These are phyloP conservation scores for Tachuris rubrigastra DNA, from an alignment of 2,113 vertebrate species.

Conservation along the genomic window DNA sequence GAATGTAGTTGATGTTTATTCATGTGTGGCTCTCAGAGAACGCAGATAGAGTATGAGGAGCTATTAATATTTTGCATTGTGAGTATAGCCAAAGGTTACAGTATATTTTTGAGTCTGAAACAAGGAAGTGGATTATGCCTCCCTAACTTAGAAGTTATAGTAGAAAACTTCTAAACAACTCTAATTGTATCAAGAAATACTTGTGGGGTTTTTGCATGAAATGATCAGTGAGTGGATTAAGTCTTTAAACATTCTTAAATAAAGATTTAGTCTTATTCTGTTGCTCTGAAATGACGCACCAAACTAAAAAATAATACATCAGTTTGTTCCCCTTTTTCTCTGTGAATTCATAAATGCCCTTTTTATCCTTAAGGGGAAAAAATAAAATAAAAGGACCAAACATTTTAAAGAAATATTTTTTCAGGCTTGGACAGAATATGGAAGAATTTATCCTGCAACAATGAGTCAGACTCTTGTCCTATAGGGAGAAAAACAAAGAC, in stretches of 20 bases:
- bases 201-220: not conserved
- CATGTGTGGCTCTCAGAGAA: not conserved
- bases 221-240: not conserved
- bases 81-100: not conserved
- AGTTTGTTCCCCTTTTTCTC: not conserved
- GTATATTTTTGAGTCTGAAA: not conserved
- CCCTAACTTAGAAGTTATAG: not conserved
- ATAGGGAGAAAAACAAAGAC: not conserved
- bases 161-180: not conserved
- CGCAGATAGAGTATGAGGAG: not conserved
- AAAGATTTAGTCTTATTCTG: not conserved
- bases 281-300: not conserved
- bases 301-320: not conserved
- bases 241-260: not conserved
- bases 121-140: not conserved
- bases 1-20: not conserved
- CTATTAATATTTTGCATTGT: not conserved
- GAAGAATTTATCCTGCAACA: not conserved
- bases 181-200: not conserved
- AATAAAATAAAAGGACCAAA: not conserved
- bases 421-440: not conserved
- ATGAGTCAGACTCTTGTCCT: not conserved
- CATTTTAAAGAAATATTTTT: not conserved
- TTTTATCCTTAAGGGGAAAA: not conserved
- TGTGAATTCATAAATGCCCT: fast-evolving